These are phyloP conservation scores for Sternarchorhynchus goeldii DNA, from an alignment of 2,797 vertebrate species.

Conservation along the genomic window DNA sequence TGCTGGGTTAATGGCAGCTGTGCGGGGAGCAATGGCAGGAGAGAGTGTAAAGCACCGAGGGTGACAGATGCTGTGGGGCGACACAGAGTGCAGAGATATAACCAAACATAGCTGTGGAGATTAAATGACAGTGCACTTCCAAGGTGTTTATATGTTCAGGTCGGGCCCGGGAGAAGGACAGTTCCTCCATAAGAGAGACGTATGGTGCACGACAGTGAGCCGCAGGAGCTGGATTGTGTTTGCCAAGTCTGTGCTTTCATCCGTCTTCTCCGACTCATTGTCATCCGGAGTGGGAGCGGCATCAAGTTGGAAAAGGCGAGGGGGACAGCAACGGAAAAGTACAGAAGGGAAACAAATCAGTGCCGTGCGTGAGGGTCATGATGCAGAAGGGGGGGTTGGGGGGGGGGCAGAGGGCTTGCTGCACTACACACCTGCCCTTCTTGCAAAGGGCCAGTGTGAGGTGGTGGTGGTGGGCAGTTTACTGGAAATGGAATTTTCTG, in stretches of 20 bases:
- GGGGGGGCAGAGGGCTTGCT: constrained; percentile 23
- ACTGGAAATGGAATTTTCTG: constrained; percentile 31
- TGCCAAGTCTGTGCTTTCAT: constrained; percentile 80
- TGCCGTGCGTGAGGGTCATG: constrained; percentile 51
- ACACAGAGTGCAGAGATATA: constrained; percentile 22
- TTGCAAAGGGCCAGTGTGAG: constrained; percentile 1
- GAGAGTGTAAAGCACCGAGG: not conserved
- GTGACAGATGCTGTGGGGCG: constrained; percentile 10
- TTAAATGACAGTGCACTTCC: constrained; percentile 19
- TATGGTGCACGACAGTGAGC: constrained; percentile 74
- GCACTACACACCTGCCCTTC: constrained; percentile 12
- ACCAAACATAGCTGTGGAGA: constrained; percentile 19
- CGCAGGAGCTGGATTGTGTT: constrained; percentile 69
- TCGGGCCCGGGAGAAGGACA: constrained; percentile 19
- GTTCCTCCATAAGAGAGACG: constrained; percentile 72
- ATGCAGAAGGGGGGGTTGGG: constrained; percentile 10
- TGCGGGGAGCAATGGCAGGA: not conserved
- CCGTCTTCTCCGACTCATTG: constrained; percentile 78
- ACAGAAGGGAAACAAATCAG: constrained; percentile 72
- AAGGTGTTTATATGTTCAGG: constrained; percentile 37
- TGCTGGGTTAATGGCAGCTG: constrained; percentile 54
- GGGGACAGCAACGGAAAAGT: constrained; percentile 70
- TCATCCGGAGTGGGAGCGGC: constrained; percentile 74
- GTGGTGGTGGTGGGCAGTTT: not conserved
- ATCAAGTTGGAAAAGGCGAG: constrained; percentile 76